Evolutionary conservation across 2,113 vertebrate genomes (phyloP).

Genomic region (Melanerpes aurifrons): DNA sequence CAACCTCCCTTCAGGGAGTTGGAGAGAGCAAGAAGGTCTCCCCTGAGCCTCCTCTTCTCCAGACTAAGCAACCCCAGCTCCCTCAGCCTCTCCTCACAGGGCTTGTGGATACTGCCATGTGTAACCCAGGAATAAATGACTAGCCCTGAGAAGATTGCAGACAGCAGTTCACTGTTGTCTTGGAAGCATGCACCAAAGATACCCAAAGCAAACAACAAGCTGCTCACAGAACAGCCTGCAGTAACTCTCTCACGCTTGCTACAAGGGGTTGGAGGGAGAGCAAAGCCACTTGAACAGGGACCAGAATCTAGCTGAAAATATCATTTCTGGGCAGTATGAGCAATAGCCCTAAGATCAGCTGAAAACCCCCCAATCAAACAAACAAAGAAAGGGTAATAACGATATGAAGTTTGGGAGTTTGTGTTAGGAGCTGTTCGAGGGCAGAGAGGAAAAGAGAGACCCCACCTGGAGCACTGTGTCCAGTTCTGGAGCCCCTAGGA

Average conservation of each 20-base stretch:
- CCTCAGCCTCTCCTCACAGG: too few relatives aligned
- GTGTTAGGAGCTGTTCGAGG: slow-evolving; percentile 3
- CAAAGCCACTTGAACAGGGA: slow-evolving; percentile 16
- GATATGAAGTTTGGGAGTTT: not conserved
- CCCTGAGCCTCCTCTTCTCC: too few relatives aligned
- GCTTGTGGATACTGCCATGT: not conserved
- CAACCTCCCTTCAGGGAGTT: too few relatives aligned
- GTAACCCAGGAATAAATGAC: slow-evolving; percentile 62
- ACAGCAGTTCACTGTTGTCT: slow-evolving; percentile 34
- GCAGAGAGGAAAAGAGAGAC: not conserved
- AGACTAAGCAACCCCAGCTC: too few relatives aligned
- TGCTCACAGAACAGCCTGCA: slow-evolving; percentile 40
- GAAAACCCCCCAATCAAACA: not conserved
- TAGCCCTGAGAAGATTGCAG: slow-evolving; percentile 29
- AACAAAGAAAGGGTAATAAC: not conserved
- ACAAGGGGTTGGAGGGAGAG: not conserved
- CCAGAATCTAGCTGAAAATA: slow-evolving; percentile 18
- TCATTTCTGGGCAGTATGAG: not conserved
- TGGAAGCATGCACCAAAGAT: slow-evolving; percentile 48
- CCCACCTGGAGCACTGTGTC: too few relatives aligned
- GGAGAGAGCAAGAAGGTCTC: too few relatives aligned
- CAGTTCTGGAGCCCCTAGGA: too few relatives aligned
- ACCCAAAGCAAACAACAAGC: slow-evolving; percentile 43
- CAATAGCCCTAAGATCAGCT: not conserved
- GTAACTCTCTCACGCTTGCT: slow-evolving; percentile 34